Conservation (phyloP, 2,888 invertebrate genomes). For the Hypomecis atomaria region DNA sequence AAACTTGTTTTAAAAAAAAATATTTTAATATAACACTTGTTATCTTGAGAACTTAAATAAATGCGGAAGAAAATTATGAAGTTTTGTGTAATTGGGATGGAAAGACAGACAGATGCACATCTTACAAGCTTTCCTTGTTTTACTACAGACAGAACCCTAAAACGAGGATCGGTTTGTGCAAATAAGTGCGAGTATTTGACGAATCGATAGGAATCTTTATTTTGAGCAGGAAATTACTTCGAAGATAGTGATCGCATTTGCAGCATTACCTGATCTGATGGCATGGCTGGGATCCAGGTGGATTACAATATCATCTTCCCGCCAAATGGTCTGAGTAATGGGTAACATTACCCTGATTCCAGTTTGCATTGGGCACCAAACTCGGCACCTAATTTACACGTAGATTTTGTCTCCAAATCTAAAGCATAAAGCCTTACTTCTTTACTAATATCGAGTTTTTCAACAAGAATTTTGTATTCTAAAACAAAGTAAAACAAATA, state of each 20-base stretch:
- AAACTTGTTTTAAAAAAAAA: too few species aligned
- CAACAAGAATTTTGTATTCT: too few species aligned
- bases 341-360: not conserved
- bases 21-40: too few species aligned
- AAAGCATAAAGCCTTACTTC: too few species aligned
- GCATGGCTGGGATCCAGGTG: not conserved
- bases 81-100: too few species aligned
- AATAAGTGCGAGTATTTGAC: slow-evolving; percentile 7
- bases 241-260: slow-evolving; percentile 10
- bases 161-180: slow-evolving; percentile 8
- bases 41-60: too few species aligned
- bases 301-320: not conserved
- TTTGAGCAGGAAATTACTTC: slow-evolving; percentile 10
- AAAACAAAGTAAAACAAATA: too few species aligned
- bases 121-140: too few species aligned
- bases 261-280: slow-evolving; percentile 5
- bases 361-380: not conserved
- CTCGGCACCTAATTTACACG: too few species aligned
- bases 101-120: too few species aligned
- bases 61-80: too few species aligned
- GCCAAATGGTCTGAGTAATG: not conserved
- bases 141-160: not conserved
- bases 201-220: slow-evolving; percentile 16
- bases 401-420: not conserved
- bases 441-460: too few species aligned